phyloP scores from a whole-genome alignment of 2,888 invertebrate species.

The Ophion slaviceki region DNA sequence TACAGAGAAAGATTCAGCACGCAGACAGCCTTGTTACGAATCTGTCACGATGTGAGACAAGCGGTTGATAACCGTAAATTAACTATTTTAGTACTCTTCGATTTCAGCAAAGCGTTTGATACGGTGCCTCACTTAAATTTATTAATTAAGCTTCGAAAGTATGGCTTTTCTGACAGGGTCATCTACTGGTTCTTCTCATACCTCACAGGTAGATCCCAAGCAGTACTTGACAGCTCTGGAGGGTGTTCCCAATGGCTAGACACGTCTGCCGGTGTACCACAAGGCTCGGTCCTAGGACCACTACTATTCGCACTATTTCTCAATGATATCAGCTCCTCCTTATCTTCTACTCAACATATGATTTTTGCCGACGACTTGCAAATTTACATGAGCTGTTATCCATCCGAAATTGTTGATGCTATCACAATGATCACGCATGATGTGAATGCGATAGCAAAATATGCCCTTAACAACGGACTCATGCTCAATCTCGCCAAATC shows the following conservation, averaged over 20 bases:
- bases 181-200: not conserved
- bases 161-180: not conserved
- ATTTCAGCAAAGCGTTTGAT: too few species aligned
- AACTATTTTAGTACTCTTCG: not conserved
- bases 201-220: not conserved
- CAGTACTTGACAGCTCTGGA: not conserved
- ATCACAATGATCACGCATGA: not conserved
- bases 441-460: not conserved
- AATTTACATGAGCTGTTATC: not conserved
- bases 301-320: too few species aligned
- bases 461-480: not conserved
- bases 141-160: not conserved
- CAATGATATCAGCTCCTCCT: too few species aligned
- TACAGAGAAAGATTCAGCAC: not conserved
- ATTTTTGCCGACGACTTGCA: slow-evolving; percentile 20
- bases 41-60: not conserved
- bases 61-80: slow-evolving; percentile 3
- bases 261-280: not conserved
- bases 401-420: not conserved
- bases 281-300: not conserved
- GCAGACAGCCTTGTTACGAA: not conserved
- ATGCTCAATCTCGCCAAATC: too few species aligned
- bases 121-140: not conserved
- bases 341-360: not conserved
- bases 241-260: not conserved